phyloP scores from a whole-genome alignment of 2,797 vertebrate species.

The Adelosebastes latens region DNA sequence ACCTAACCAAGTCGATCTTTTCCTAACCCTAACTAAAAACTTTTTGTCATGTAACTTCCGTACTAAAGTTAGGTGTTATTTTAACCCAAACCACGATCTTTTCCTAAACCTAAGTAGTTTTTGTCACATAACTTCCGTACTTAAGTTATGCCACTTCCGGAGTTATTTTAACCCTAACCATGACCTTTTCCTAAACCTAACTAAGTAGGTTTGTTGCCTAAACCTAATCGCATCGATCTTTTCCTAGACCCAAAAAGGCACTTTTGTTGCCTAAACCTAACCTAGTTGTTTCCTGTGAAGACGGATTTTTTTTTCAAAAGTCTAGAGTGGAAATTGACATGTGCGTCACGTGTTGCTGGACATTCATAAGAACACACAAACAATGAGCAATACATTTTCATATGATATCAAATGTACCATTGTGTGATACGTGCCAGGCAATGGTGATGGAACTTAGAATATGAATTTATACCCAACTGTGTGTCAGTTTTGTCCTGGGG shows the following conservation, averaged over 20 bases:
- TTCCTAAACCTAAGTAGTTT: no score
- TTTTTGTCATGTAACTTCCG: no score
- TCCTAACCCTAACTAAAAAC: no score
- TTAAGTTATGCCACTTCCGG: accelerated
- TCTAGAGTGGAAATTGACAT: not conserved
- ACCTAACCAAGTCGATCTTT: no score
- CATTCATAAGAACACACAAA: not conserved
- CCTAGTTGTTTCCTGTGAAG: not conserved
- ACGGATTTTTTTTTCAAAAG: not conserved
- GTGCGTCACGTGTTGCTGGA: not conserved
- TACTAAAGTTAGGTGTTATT: no score
- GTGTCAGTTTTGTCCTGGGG: slow-evolving; percentile 33
- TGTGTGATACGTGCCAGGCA: not conserved
- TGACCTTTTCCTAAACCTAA: not conserved
- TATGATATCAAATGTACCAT: accelerated
- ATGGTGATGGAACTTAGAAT: not conserved
- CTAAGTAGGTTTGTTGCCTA: not conserved
- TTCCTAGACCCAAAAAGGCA: accelerated
- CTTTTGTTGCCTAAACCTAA: not conserved
- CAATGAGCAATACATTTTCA: not conserved
- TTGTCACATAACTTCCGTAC: not conserved
- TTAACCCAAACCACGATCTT: no score
- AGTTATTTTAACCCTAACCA: not conserved
- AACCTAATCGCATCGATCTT: accelerated
- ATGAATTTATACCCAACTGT: slow-evolving; percentile 4